Evolutionary conservation across 2,888 invertebrate species (phyloP), one percentile per base, ranked within the genome.

Genomic region (Tetragonisca angustula): DNA sequence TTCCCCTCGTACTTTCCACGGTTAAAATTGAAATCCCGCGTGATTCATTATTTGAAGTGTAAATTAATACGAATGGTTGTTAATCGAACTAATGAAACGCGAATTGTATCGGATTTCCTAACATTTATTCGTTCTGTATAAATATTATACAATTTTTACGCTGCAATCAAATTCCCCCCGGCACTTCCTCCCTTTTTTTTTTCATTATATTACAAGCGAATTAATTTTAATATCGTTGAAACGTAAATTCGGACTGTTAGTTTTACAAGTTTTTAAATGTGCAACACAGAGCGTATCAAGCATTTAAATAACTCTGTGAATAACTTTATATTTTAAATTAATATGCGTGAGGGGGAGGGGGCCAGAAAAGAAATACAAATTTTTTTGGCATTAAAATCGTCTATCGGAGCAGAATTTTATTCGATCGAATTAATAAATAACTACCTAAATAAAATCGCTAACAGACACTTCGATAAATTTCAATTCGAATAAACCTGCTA

Each of bases 381-480:
- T 13, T 24, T 24, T 17, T 32, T n/a, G 27, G 50, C 24, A 71
- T 65, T 56, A 71, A 80, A 76, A 76, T 65, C 9, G 27, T 52
- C 65, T 52, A 52, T 15, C 5, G 27, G 52, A 65, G 21, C 27
- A 17, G 50, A 43, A 65, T 67, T 65, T 65, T 52, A 15, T 24
- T n/a, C 3, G 70, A 19, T n/a, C 19, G 4, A 19, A 59, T 71
- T 77, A 67, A 67, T 54, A 56, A 27, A 65, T 50, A 59, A 43
- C 6, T 13, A 69, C 1, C 65, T 9, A n/a, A n/a, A n/a, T n/a
- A n/a, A n/a, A n/a, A 27, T 17, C 43, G 61, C 77, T 71, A 80
- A 77, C 67, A 77, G 71, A 61, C 71, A 77, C 65, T 80, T 70
- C 50, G 50, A 80, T 65, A 64, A 70, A 80, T 76, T 71, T 43